Conservation (phyloP, 2,797 vertebrate species). For the Anisognathus igniventris region DNA sequence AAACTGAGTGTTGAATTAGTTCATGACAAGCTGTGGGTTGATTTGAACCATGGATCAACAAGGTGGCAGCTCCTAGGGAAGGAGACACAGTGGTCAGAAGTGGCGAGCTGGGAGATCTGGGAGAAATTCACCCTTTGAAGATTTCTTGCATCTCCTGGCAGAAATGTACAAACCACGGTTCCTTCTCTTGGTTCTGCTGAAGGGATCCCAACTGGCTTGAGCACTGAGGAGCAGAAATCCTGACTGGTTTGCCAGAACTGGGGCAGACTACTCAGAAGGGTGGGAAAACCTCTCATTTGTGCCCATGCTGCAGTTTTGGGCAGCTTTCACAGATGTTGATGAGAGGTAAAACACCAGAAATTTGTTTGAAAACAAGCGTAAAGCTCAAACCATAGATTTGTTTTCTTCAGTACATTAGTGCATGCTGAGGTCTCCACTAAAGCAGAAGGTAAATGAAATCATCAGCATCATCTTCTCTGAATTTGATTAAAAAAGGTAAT, state of each 20-base stretch:
- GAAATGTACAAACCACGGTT: fast-evolving
- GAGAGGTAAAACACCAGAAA: neutral
- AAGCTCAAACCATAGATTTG: neutral
- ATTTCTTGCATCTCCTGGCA: neutral
- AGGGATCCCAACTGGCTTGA: neutral
- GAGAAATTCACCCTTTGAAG: neutral
- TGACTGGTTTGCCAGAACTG: neutral
- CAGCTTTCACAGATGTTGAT: neutral
- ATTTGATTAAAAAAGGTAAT: neutral
- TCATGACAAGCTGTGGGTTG: neutral
- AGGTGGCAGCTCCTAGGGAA: neutral
- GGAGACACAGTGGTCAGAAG: neutral
- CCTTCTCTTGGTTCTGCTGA: neutral
- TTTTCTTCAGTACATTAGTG: neutral
- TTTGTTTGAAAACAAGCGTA: neutral
- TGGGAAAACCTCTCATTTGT: neutral
- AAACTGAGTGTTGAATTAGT: neutral
- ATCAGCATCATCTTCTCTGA: neutral
- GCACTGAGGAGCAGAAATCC: neutral
- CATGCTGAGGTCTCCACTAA: neutral
- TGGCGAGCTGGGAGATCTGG: neutral
- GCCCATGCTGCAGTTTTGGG: neutral
- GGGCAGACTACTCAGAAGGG: neutral
- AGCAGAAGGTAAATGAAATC: slow-evolving; percentile 10
- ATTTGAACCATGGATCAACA: neutral